Percentiles rank a stretch among this genome's conserved stretches.
These are phyloP conservation scores for Rhinopithecus roxellana DNA, from an alignment of 2,113 vertebrate species.

Conservation along the genomic window DNA sequence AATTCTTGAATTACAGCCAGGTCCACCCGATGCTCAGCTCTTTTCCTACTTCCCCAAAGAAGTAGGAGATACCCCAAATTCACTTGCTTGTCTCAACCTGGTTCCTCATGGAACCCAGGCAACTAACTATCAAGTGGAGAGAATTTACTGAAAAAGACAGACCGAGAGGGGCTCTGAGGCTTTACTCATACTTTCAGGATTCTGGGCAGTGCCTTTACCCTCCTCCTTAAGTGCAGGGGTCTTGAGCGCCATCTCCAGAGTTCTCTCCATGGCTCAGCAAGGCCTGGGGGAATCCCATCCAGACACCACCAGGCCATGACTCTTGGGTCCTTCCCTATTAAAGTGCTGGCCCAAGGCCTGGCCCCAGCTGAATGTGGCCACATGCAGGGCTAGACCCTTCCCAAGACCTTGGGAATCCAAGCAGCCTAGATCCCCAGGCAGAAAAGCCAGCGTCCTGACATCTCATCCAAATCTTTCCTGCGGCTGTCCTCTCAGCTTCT, in stretches of 20 bases:
- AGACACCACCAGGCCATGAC: conserved; percentile 53
- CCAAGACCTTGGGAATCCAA: background rate
- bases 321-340: conserved; percentile 12
- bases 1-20: conserved; percentile 4
- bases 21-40: background rate
- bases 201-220: conserved; percentile 42
- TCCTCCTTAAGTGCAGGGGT: conserved; percentile 5
- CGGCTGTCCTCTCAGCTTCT: background rate
- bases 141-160: background rate
- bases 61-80: background rate
- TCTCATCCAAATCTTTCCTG: background rate
- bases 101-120: background rate
- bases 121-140: background rate
- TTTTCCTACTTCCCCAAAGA: background rate
- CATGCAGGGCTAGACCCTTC: background rate
- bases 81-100: background rate
- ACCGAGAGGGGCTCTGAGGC: background rate
- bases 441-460: background rate
- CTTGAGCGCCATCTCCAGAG: conserved; percentile 2
- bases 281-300: conserved; percentile 37
- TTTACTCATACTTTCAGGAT: background rate
- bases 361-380: conserved; percentile 5
- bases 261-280: conserved; percentile 43
- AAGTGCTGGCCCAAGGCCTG: conserved; percentile 10
- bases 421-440: background rate